phyloP scores from a whole-genome alignment of 1,140 invertebrate species.

The Drosophila repleta region DNA sequence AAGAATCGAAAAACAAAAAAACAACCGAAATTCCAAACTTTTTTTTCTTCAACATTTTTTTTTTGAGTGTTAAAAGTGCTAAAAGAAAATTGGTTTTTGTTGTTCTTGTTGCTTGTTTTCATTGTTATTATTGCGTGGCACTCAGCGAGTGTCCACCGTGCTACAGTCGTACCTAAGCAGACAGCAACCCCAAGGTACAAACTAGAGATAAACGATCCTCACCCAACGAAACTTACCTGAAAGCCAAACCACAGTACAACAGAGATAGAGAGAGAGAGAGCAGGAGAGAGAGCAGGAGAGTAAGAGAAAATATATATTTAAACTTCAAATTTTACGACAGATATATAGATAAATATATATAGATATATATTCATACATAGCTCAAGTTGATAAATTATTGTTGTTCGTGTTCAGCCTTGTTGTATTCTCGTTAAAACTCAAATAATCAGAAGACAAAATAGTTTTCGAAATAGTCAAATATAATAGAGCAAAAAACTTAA shows the following conservation, averaged over 20 bases:
- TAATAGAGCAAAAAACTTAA: not conserved
- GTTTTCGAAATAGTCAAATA: not conserved
- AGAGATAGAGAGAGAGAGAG: not conserved
- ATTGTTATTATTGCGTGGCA: constrained; percentile 2
- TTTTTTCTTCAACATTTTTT: constrained; percentile 31
- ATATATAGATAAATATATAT: constrained; percentile 6
- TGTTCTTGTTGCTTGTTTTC: constrained; percentile 18
- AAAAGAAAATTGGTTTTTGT: constrained; percentile 4
- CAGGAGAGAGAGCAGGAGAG: not conserved
- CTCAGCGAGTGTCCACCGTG: not conserved
- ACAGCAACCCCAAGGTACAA: not conserved
- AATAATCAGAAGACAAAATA: not conserved
- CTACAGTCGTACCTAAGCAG: constrained; percentile 30
- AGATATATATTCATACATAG: not conserved
- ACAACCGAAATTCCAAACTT: constrained; percentile 6
- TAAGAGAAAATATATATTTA: not conserved
- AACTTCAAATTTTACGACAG: not conserved
- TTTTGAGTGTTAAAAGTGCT: constrained; percentile 5
- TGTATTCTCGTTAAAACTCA: not conserved
- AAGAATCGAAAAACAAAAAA: constrained; percentile 1
- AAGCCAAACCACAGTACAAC: constrained; percentile 12
- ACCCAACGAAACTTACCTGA: constrained; percentile 17
- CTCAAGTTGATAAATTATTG: constrained; percentile 4
- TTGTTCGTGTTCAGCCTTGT: constrained; percentile 12
- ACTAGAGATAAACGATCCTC: not conserved